Conservation (phyloP, 2,113 vertebrate species). For the Lophius piscatorius region DNA sequence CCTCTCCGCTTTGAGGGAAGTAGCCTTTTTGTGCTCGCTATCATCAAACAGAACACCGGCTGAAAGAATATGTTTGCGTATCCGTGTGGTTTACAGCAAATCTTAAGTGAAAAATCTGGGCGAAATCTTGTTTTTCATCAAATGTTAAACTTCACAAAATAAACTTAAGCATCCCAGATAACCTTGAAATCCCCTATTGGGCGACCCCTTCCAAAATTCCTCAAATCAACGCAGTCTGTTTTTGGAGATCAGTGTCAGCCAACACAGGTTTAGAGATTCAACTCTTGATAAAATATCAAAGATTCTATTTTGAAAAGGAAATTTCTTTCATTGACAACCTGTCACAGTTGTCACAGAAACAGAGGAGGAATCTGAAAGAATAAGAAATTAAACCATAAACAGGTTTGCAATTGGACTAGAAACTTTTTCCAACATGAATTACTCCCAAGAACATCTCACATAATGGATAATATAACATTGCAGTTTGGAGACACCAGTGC, state of each 20-base stretch:
- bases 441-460: neutral
- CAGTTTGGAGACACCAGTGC: slow-evolving; percentile 12
- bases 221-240: neutral
- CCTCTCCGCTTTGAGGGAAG: neutral
- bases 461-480: neutral
- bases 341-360: no score
- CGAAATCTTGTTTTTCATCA: slow-evolving; percentile 1
- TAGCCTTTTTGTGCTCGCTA: slow-evolving; percentile 5
- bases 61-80: neutral
- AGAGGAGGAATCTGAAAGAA: no score
- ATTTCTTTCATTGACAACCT: slow-evolving; percentile 17
- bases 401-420: no score
- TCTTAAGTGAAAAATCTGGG: slow-evolving; percentile 1
- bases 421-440: slow-evolving; percentile 14
- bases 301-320: slow-evolving; percentile 9
- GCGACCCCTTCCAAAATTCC: neutral
- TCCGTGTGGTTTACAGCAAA: neutral
- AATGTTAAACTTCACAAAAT: neutral
- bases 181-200: neutral
- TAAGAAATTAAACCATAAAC: no score
- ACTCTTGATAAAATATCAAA: neutral
- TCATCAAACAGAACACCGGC: slow-evolving; percentile 7
- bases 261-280: neutral
- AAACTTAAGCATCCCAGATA: neutral
- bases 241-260: neutral